Conservation (phyloP, 1,140 invertebrate species). For the Watersipora subatra region DNA sequence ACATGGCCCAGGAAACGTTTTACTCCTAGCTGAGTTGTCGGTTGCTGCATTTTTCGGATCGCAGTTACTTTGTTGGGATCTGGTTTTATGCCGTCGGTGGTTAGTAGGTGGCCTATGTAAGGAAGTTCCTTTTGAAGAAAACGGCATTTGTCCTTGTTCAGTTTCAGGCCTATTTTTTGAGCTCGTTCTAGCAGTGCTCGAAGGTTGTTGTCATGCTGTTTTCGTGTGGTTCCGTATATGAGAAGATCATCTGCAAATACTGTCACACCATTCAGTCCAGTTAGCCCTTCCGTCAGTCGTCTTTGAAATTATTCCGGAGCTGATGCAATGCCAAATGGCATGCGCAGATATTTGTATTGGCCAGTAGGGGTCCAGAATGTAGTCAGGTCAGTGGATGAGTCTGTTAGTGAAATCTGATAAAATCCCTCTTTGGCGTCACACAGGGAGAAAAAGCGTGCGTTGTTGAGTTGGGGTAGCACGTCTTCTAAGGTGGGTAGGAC, state of each 20-base stretch:
- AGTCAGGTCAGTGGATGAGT: too few species aligned
- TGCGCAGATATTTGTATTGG: too few species aligned
- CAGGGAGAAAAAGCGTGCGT: too few species aligned
- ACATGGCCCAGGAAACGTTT: not conserved
- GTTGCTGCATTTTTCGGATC: not conserved
- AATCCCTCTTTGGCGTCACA: too few species aligned
- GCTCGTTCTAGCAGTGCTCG: not conserved
- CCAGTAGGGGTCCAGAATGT: too few species aligned
- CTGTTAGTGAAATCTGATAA: too few species aligned
- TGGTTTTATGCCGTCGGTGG: not conserved
- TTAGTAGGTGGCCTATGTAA: not conserved
- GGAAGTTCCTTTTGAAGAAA: not conserved
- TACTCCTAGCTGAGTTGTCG: not conserved
- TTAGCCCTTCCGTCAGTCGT: not conserved
- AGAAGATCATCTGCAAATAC: not conserved
- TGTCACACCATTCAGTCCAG: too few species aligned
- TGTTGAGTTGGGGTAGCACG: too few species aligned
- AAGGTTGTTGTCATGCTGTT: not conserved
- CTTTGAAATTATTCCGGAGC: slow-evolving; percentile 1
- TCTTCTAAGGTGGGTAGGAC: too few species aligned
- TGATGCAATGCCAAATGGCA: too few species aligned
- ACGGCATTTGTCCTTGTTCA: not conserved
- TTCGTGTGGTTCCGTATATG: not conserved
- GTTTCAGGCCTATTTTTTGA: not conserved
- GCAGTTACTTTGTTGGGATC: not conserved